Percentiles rank a stretch among this genome's conserved stretches.
phyloP scores from a whole-genome alignment of 2,888 invertebrate genomes.

The Pardosa pseudoannulata region DNA sequence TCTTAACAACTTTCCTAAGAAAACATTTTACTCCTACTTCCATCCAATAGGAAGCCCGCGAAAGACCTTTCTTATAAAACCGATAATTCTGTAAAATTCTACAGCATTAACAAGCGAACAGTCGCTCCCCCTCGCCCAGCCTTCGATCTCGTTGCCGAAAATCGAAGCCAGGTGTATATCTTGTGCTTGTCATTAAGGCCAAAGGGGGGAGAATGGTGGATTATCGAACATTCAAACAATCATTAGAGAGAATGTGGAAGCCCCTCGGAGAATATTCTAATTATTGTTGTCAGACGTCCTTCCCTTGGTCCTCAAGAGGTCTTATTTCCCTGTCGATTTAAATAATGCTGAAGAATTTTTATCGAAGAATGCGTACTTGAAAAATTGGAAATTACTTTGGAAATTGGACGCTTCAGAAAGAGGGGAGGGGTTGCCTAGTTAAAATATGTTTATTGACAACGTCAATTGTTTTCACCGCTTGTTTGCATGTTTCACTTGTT shows the following conservation, averaged over 20 bases:
- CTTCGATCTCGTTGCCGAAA: slow-evolving; percentile 43
- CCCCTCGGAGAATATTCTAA: slow-evolving; percentile 51
- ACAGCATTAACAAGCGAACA: slow-evolving; percentile 46
- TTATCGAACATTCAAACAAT: slow-evolving; percentile 55
- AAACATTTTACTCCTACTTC: neutral
- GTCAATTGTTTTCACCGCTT: neutral
- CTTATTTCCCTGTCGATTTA: slow-evolving; percentile 17
- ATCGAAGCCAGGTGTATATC: slow-evolving; percentile 43
- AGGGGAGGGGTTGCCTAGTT: neutral
- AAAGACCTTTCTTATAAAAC: slow-evolving; percentile 23
- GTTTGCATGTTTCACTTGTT: slow-evolving; percentile 4
- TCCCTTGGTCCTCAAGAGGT: neutral
- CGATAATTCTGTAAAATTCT: slow-evolving; percentile 49
- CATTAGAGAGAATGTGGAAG: slow-evolving; percentile 37
- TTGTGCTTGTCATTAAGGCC: slow-evolving; percentile 38
- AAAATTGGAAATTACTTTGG: slow-evolving; percentile 15
- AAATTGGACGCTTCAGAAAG: neutral
- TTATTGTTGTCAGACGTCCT: slow-evolving; percentile 53
- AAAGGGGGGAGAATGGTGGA: neutral
- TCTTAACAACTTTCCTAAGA: neutral
- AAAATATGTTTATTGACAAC: slow-evolving; percentile 5
- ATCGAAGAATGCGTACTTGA: neutral
- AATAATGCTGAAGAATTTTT: slow-evolving; percentile 19
- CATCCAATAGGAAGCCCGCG: slow-evolving; percentile 23
- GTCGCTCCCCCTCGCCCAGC: neutral